These are phyloP conservation scores for Pseudoatta argentina DNA, from an alignment of 1,140 invertebrate genomes.

Conservation along the genomic window DNA sequence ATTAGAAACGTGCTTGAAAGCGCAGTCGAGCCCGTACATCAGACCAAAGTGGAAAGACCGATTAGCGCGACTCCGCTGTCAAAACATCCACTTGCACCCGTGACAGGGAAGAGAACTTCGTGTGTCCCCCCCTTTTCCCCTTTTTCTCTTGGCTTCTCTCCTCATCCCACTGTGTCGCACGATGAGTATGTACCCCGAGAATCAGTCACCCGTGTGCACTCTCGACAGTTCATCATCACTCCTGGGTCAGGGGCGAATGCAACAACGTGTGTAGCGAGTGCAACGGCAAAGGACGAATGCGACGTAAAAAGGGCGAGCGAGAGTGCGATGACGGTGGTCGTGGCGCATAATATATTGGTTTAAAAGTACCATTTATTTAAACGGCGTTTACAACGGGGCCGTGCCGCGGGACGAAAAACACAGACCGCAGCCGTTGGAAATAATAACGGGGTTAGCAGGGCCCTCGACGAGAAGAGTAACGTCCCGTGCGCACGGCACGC, in stretches of 20 bases:
- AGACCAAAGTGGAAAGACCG: constrained; percentile 83
- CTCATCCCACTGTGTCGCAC: neutral
- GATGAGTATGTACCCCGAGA: constrained; percentile 70
- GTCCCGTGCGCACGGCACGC: constrained; percentile 68
- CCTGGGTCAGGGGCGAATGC: constrained; percentile 71
- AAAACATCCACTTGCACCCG: constrained; percentile 81
- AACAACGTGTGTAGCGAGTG: constrained; percentile 38
- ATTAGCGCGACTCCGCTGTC: constrained; percentile 85
- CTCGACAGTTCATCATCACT: constrained; percentile 83
- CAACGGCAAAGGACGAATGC: constrained; percentile 37
- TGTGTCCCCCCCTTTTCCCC: neutral
- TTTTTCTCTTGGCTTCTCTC: neutral
- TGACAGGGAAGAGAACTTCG: constrained; percentile 52
- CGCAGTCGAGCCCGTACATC: constrained; percentile 70
- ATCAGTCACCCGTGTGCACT: constrained; percentile 82
- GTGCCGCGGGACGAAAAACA: constrained; percentile 81
- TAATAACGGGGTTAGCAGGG: constrained; percentile 84
- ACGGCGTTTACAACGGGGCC: constrained; percentile 81
- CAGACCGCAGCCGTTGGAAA: constrained; percentile 79
- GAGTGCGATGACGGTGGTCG: constrained; percentile 34
- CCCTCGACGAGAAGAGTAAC: constrained; percentile 72
- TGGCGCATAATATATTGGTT: constrained; percentile 85
- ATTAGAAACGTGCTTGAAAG: constrained; percentile 71
- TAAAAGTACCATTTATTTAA: constrained; percentile 86
- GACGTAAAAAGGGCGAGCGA: constrained; percentile 58